Conservation (phyloP, 2,888 invertebrate genomes). For the Clepsis dumicolana region DNA sequence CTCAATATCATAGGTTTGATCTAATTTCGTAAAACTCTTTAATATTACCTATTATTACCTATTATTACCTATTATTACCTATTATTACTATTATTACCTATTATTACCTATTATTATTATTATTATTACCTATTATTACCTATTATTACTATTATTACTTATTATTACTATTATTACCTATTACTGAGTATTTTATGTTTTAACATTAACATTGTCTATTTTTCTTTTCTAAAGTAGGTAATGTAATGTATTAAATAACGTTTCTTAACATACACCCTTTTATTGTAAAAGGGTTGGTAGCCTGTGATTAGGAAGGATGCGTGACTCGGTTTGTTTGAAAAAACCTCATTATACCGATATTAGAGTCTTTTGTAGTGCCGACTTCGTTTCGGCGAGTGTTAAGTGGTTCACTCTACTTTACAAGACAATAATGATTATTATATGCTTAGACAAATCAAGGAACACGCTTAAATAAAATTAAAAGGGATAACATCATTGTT, state of each 20-base stretch:
- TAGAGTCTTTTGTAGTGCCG: constrained; percentile 3
- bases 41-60: too few relatives aligned
- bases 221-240: too few relatives aligned
- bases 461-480: not conserved
- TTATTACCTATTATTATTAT: too few relatives aligned
- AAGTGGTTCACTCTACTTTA: not conserved
- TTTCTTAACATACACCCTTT: not conserved
- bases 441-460: not conserved
- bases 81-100: too few relatives aligned
- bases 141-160: too few relatives aligned
- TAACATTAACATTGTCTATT: too few relatives aligned
- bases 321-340: not conserved
- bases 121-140: too few relatives aligned
- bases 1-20: too few relatives aligned
- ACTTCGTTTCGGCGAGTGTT: not conserved
- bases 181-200: too few relatives aligned
- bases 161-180: too few relatives aligned
- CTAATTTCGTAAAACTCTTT: too few relatives aligned
- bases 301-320: not conserved
- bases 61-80: too few relatives aligned
- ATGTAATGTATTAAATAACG: not conserved
- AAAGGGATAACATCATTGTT: not conserved
- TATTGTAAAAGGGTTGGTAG: not conserved
- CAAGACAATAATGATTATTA: not conserved
- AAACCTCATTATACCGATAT: not conserved